phyloP scores from a whole-genome alignment of 64 coral and sea anemone species.

The Montipora foliosa region DNA sequence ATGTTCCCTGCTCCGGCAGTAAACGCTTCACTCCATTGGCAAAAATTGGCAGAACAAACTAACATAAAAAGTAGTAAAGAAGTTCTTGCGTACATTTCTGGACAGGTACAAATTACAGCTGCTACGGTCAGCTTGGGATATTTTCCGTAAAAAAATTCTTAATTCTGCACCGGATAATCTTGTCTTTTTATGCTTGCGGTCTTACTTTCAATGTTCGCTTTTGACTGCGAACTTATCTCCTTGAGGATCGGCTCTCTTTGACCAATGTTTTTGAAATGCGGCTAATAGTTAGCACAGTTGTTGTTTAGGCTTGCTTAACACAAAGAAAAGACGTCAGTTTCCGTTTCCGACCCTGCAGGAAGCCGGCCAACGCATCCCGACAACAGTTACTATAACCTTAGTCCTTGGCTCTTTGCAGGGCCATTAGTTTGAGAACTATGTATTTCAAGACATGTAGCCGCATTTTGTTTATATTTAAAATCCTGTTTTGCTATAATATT shows the following conservation, averaged over 20 bases:
- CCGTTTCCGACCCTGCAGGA: slow-evolving; percentile 22
- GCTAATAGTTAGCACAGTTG: slow-evolving; percentile 4
- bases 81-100: neutral
- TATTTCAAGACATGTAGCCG: neutral
- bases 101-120: neutral
- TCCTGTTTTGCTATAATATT: too few species aligned
- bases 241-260: neutral
- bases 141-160: neutral
- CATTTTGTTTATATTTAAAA: too few species aligned
- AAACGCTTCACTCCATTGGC: slow-evolving; percentile 10
- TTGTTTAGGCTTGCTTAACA: slow-evolving; percentile 17
- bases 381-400: neutral
- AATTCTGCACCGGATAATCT: neutral
- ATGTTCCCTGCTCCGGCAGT: slow-evolving; percentile 30
- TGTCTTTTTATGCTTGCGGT: neutral
- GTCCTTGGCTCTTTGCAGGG: neutral
- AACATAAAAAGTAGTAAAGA: neutral
- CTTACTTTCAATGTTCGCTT: neutral
- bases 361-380: slow-evolving; percentile 15
- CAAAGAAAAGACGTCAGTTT: slow-evolving; percentile 32
- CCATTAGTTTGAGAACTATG: too few species aligned
- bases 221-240: neutral
- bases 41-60: neutral
- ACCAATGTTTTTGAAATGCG: neutral
- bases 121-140: neutral